Evolutionary conservation across 2,888 invertebrate species (phyloP).

Genomic region (Pandemis corylana): DNA sequence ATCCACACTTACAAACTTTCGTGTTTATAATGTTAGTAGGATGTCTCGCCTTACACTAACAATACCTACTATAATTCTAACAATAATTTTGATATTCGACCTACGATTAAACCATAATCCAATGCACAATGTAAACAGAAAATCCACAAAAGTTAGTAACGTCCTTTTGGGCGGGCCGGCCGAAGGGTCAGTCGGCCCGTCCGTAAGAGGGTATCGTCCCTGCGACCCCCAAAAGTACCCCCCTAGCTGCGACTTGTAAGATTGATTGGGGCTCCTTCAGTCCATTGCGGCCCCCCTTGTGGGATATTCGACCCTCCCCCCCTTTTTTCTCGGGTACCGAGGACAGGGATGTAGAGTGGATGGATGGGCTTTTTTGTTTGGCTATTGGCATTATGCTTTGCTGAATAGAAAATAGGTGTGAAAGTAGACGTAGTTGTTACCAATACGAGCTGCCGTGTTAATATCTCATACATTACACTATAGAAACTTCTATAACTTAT

Average conservation of each 20-base stretch:
- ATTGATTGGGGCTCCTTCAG: conserved; percentile 86
- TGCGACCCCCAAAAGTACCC: conserved; percentile 71
- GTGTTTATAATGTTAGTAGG: too few relatives aligned
- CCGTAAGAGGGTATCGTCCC: conserved; percentile 83
- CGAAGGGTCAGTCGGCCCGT: conserved; percentile 79
- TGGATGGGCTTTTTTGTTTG: conserved; percentile 58
- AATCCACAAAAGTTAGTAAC: conserved; percentile 40
- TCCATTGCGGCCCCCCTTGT: conserved; percentile 81
- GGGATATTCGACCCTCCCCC: conserved; percentile 80
- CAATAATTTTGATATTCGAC: not conserved
- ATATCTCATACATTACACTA: too few relatives aligned
- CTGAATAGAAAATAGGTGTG: too few relatives aligned
- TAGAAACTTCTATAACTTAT: too few relatives aligned
- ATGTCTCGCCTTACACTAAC: not conserved
- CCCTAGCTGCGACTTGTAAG: conserved; percentile 82
- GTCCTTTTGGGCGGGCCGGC: conserved; percentile 55
- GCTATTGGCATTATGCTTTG: conserved; percentile 1
- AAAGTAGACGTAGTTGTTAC: not conserved
- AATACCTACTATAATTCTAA: not conserved
- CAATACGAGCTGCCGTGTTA: too few relatives aligned
- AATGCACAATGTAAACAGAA: conserved; percentile 15
- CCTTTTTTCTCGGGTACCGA: conserved; percentile 78
- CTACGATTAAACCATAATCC: not conserved
- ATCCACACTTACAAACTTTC: too few relatives aligned
- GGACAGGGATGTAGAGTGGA: conserved; percentile 62